Conservation (phyloP, 2,888 invertebrate genomes). For the Notocelia uddmanniana region DNA sequence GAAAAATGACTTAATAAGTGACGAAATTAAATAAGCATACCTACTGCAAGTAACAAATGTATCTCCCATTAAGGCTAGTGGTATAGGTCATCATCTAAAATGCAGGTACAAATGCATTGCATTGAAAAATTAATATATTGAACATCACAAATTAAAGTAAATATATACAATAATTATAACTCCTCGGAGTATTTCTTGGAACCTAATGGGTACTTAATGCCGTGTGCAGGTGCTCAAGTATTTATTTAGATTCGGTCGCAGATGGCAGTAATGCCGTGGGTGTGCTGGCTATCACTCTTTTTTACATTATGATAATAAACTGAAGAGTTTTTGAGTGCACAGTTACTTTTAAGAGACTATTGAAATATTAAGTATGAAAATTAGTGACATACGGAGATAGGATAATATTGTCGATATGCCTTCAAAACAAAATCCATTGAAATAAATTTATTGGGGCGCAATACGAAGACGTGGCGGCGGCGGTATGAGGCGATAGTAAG, state of each 20-base stretch:
- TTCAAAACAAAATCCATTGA: no score
- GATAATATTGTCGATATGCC: not conserved
- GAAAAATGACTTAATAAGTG: no score
- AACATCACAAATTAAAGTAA: slow-evolving; percentile 18
- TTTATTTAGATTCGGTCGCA: slow-evolving; percentile 75
- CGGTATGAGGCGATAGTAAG: no score
- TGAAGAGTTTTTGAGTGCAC: not conserved
- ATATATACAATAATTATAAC: slow-evolving; percentile 45
- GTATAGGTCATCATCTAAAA: no score
- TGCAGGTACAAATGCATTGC: no score
- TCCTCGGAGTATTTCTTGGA: slow-evolving; percentile 59
- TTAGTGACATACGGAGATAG: not conserved
- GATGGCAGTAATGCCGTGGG: slow-evolving; percentile 70
- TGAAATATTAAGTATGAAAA: slow-evolving; percentile 1
- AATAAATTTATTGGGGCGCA: no score
- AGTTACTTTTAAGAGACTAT: slow-evolving; percentile 11
- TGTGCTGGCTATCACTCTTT: slow-evolving; percentile 61
- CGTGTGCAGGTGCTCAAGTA: slow-evolving; percentile 71
- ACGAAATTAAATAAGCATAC: no score
- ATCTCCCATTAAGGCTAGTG: no score
- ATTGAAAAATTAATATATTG: no score
- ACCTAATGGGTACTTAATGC: slow-evolving; percentile 71
- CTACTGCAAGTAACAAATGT: no score
- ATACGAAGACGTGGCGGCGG: no score
- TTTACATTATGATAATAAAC: slow-evolving; percentile 45